Conservation (phyloP, 1,140 invertebrate species). For the Helicoverpa zea region DNA sequence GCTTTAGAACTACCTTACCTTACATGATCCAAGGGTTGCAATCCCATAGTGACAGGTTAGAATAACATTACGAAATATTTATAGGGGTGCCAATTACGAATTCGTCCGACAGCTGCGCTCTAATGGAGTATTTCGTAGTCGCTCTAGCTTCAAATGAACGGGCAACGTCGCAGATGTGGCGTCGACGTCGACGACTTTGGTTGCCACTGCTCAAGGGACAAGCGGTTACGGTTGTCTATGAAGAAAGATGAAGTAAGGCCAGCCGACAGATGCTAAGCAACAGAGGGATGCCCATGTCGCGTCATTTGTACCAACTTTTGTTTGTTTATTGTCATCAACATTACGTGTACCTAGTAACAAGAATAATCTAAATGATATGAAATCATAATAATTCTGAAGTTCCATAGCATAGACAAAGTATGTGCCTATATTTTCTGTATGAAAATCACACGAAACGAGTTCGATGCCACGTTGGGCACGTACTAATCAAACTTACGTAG, state of each 20-base stretch:
- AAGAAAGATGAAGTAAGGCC: not conserved
- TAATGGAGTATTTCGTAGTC: constrained; percentile 77
- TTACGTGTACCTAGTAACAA: too few species aligned
- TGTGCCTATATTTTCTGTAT: too few species aligned
- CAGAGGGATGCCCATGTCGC: too few species aligned
- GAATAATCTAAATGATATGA: too few species aligned
- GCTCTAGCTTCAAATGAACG: constrained; percentile 78
- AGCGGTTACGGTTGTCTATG: not conserved
- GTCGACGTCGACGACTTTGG: constrained; percentile 17
- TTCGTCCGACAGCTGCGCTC: constrained; percentile 72
- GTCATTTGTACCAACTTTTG: too few species aligned
- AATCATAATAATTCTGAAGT: too few species aligned
- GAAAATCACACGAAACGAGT: too few species aligned
- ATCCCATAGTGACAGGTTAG: constrained; percentile 3
- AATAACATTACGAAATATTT: constrained; percentile 62
- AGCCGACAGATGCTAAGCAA: too few species aligned
- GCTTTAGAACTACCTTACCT: not conserved
- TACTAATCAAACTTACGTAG: too few species aligned
- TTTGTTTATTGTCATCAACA: too few species aligned
- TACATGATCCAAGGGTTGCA: constrained; percentile 5
- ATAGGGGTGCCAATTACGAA: constrained; percentile 72
- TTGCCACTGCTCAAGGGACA: not conserved
- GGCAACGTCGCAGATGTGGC: constrained; percentile 73
- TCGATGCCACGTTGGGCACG: too few species aligned
- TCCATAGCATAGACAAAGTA: too few species aligned